Conservation (phyloP, 92 coral and sea anemone genomes). For the Galaxea fascicularis region DNA sequence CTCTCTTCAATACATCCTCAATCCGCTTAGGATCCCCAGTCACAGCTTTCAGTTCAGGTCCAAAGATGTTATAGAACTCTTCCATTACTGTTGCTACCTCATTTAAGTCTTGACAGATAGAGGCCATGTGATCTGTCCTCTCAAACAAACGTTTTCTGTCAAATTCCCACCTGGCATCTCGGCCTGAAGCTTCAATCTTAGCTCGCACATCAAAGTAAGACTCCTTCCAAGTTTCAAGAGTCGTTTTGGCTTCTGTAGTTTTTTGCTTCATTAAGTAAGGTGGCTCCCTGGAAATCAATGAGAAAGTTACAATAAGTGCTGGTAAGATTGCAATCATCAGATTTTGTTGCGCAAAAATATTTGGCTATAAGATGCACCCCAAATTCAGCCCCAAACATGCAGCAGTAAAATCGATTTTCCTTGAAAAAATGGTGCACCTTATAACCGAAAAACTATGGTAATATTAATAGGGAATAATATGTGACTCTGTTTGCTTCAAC, state of each 20-base stretch:
- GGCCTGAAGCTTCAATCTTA: conserved; percentile 98
- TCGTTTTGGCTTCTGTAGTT: conserved; percentile 92
- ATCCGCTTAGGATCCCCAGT: conserved; percentile 99
- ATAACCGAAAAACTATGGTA: neutral
- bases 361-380: conserved; percentile 30
- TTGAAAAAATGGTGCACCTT: conserved; percentile 11
- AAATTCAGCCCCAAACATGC: neutral
- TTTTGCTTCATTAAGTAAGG: conserved; percentile 85
- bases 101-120: conserved; percentile 92
- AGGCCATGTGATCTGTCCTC: conserved; percentile 98
- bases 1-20: conserved; percentile 96
- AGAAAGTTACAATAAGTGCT: neutral
- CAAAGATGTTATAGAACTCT: conserved; percentile 98
- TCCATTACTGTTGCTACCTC: conserved; percentile 99
- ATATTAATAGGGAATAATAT: neutral
- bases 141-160: conserved; percentile 97
- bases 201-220: conserved; percentile 97
- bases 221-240: conserved; percentile 93
- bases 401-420: neutral
- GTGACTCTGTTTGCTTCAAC: neutral
- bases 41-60: conserved; percentile 98
- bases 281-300: conserved; percentile 69
- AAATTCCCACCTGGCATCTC: conserved; percentile 99
- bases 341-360: conserved; percentile 23
- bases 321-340: conserved; percentile 10